These are phyloP conservation scores for Polypterus bichir DNA, from an alignment of 2,113 vertebrate genomes.

Conservation along the genomic window DNA sequence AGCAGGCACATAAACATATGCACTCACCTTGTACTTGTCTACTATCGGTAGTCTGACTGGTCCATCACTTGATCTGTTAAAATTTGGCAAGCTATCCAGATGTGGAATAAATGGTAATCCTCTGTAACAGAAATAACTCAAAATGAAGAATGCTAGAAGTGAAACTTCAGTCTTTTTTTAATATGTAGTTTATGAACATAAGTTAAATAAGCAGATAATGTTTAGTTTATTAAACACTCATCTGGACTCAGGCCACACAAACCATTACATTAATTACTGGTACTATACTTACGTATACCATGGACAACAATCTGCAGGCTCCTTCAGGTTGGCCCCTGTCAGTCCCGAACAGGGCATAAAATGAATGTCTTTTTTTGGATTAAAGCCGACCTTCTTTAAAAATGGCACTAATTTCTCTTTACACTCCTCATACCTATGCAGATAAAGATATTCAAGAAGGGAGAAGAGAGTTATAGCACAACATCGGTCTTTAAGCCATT, in stretches of 20 bases:
- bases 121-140: constrained; percentile 43
- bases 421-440: constrained; percentile 90
- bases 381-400: constrained; percentile 98
- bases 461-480: neutral
- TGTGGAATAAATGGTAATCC: constrained; percentile 94
- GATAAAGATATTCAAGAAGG: constrained; percentile 13
- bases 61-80: constrained; percentile 82
- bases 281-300: constrained; percentile 87
- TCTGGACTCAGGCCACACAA: too few species aligned
- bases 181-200: too few species aligned
- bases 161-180: too few species aligned
- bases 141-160: constrained; percentile 4
- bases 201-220: too few species aligned
- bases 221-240: too few species aligned
- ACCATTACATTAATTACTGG: too few species aligned
- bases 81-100: constrained; percentile 95
- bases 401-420: constrained; percentile 98
- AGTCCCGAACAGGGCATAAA: constrained; percentile 98
- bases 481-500: neutral
- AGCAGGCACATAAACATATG: neutral
- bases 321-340: constrained; percentile 94
- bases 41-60: constrained; percentile 95
- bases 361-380: constrained; percentile 97
- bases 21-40: constrained; percentile 92
- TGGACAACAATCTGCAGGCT: constrained; percentile 73